phyloP scores from a whole-genome alignment of 2,113 vertebrate species.

The Halichoeres trimaculatus region DNA sequence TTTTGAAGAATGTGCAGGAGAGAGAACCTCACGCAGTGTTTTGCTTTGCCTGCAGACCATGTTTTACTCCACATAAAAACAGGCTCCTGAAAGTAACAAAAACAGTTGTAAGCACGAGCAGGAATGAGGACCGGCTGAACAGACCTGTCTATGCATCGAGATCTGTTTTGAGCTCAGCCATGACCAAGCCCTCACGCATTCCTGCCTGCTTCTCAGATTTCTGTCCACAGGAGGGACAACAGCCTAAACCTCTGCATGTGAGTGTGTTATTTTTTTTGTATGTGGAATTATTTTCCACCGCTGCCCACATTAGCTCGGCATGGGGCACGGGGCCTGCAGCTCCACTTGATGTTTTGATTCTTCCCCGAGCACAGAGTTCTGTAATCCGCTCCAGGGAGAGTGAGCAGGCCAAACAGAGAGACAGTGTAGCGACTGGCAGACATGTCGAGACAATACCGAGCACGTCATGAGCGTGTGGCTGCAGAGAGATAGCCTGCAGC shows the following conservation, averaged over 20 bases:
- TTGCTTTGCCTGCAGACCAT: constrained; percentile 33
- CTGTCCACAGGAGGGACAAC: constrained; percentile 66
- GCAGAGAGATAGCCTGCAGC: constrained; percentile 52
- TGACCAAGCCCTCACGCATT: constrained; percentile 70
- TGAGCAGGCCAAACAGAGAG: constrained; percentile 45
- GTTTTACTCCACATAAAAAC: constrained; percentile 44
- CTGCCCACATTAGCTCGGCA: constrained; percentile 65
- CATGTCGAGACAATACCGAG: constrained; percentile 72
- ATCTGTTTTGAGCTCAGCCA: constrained; percentile 54
- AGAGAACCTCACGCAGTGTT: constrained; percentile 7
- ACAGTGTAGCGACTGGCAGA: constrained; percentile 66
- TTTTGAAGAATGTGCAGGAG: not conserved
- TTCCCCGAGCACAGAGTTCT: constrained; percentile 41
- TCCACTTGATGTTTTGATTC: constrained; percentile 69
- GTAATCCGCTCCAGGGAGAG: constrained; percentile 66
- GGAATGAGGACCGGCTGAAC: constrained; percentile 77
- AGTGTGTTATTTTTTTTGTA: constrained; percentile 2
- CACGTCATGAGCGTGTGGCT: constrained; percentile 53
- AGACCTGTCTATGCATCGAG: constrained; percentile 63
- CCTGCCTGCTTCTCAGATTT: constrained; percentile 78
- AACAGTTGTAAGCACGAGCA: constrained; percentile 55
- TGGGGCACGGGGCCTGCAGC: constrained; percentile 51
- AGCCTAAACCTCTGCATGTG: constrained; percentile 48
- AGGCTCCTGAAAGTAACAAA: constrained; percentile 39
- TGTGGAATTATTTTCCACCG: constrained; percentile 68